Percentiles rank a stretch among this genome's conserved stretches.
phyloP scores from a whole-genome alignment of 2,888 invertebrate species.

The Apeira syringaria region DNA sequence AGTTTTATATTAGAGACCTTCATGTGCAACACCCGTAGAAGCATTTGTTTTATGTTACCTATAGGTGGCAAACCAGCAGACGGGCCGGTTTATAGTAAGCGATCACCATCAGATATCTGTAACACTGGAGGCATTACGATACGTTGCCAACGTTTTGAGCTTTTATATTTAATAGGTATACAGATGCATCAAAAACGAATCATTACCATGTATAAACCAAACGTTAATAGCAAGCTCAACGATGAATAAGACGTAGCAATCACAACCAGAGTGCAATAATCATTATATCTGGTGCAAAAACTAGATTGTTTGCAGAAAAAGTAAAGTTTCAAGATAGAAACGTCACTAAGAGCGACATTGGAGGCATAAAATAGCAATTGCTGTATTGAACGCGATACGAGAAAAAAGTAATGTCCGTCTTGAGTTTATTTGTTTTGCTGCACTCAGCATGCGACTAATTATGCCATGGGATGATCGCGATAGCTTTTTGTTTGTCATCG shows the following conservation, averaged over 20 bases:
- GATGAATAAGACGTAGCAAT: slow-evolving; percentile 31
- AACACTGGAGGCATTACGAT: no score
- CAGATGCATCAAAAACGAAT: slow-evolving; percentile 21
- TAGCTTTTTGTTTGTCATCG: slow-evolving; percentile 52
- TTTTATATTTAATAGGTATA: slow-evolving; percentile 12
- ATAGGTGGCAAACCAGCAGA: no score
- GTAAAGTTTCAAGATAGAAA: slow-evolving; percentile 52
- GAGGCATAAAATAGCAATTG: slow-evolving; percentile 52
- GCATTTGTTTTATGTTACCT: no score
- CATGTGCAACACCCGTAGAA: no score
- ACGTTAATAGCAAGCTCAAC: slow-evolving; percentile 7
- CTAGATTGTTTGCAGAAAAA: slow-evolving; percentile 35
- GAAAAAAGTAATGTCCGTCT: slow-evolving; percentile 47
- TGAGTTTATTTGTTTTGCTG: slow-evolving; percentile 40
- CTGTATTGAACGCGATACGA: slow-evolving; percentile 48
- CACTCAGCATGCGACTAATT: slow-evolving; percentile 74
- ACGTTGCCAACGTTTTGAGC: no score
- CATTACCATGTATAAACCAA: slow-evolving; percentile 4
- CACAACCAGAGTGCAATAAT: slow-evolving; percentile 34
- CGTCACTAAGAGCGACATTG: slow-evolving; percentile 60
- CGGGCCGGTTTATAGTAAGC: no score
- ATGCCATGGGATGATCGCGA: slow-evolving; percentile 65
- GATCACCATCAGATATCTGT: no score
- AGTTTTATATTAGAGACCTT: no score
- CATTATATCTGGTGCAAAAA: slow-evolving; percentile 36